Base-by-base conservation (phyloP, 1,140 invertebrate genomes). In the Drosophila aff. region DNA sequence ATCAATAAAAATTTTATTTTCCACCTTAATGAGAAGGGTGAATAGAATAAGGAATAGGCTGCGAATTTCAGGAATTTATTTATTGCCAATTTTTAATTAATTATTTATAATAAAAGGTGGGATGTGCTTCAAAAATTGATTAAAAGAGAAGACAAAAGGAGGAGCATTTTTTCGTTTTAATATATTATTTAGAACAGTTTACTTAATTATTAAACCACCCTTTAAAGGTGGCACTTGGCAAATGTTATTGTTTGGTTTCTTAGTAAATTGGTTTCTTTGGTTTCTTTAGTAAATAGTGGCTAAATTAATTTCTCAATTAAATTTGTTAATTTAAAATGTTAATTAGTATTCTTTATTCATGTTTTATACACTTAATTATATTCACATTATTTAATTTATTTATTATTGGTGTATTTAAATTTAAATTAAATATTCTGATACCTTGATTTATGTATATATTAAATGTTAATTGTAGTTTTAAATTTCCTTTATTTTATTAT, bases 1-100 rank as follows among this genome's bases (percentile, higher is more conserved):
- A 72, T 52, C 38, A 73, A 72, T 61, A 72, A 73, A 72, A 59
- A 49, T 36, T 31, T 15, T 59, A 72, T 72, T 71, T 66, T 47
- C 2, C 33, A 38, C 28, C 40, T 26, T 46, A 72, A 73, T 73
- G 53, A 57, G 23, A 28, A 28, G 15, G 33, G 26, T 41, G 69
- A 9, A 28, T 41, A 38, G 69, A 60, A 71, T 72, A 50, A 6
- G 18, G 18, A 55, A 55, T 38, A 23, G 8, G 4, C 2, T 10
- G 2, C 2, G 2, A 38, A 23, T 16, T 21, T 6, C 7, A 38
- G 13, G 23, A 36, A 36, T 18, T 50, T 50, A 21, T 15, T 36
- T 23, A 9, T 36, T 21, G 8, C 4, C 0, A 21, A 15, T 16
- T 23, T 8, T 5, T 16, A 5, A 55, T 16, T 38, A 15, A 55